Evolutionary conservation across 1,140 invertebrate genomes (phyloP), one percentile per base, ranked within the genome.

Genomic region (Drosophila nasuta): DNA sequence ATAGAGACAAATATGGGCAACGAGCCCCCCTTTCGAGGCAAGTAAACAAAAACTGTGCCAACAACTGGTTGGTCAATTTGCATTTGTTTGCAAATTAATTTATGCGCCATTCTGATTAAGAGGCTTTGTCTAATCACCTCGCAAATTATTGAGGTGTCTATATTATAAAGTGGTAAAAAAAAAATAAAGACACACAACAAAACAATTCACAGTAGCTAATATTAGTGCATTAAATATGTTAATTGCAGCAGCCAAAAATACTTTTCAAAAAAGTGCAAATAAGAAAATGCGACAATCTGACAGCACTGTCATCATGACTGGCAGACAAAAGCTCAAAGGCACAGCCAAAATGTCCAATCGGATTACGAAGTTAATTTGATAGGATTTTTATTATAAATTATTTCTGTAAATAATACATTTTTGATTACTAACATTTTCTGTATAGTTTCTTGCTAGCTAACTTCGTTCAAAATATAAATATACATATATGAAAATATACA

Each of bases 71-170:
- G 25, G 15, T 5, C 43, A 72, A 54, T 76, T 72, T 54, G 54
- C 74, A 72, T 60, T 65, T 28, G 28, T 20, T 54, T 52, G 43
- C 35, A 58, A 75, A 74, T 74, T 69, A 63, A 63, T 75, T 63
- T 58, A 63, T 59, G 52, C 49, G 62, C 33, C 49, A 54, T 41
- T 28, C 49, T 41, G 48, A 66, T 68, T 68, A 59, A 38, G 56
- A 59, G 35, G 35, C 52, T 5, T 25, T 68, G 65, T 58, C 65
- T 68, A 66, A 66, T 54, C 49, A 54, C 3, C 5, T 15, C 13
- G 5, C 28, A 45, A 46, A 57, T 56, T 45, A 57, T 48, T 48
- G n/a, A 7, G 17, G 33, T 20, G 20, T 25, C 20, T 25, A 41
- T 57, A 1, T 41, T 43, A 45, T 35, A 7, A 30, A 57, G 20